Percentiles rank a stretch among this genome's conserved stretches.
Evolutionary conservation across 2,888 invertebrate species (phyloP).

Genomic region (Plagodis pulveraria): DNA sequence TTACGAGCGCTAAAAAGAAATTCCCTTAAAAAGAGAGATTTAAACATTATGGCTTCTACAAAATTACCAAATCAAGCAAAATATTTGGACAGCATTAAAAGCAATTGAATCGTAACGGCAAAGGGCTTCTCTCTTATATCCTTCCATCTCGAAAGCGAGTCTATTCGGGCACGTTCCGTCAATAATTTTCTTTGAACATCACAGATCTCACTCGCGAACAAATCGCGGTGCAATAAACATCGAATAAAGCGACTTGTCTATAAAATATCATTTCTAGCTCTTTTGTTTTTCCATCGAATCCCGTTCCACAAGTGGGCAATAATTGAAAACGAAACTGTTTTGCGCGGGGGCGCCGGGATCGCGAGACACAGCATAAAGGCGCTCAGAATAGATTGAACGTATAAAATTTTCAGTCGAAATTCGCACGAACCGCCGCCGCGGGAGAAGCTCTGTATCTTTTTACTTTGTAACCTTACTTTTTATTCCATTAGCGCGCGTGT

Average conservation of each 20-base stretch:
- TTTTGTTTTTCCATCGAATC: constrained; percentile 80
- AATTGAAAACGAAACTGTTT: constrained; percentile 84
- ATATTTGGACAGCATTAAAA: constrained; percentile 55
- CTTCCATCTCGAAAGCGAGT: constrained; percentile 57
- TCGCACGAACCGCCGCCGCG: constrained; percentile 80
- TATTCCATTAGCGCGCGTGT: constrained; percentile 84
- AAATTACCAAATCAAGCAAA: constrained; percentile 47
- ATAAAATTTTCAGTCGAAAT: constrained; percentile 85
- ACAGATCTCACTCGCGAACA: constrained; percentile 76
- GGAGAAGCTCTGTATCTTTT: constrained; percentile 82
- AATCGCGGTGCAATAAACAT: constrained; percentile 82
- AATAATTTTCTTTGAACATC: constrained; percentile 82
- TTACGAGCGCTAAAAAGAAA: constrained; percentile 63
- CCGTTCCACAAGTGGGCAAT: constrained; percentile 85
- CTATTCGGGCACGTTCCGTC: constrained; percentile 78
- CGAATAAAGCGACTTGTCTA: constrained; percentile 78
- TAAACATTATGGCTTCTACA: constrained; percentile 44
- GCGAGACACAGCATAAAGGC: constrained; percentile 82
- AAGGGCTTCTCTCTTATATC: constrained; percentile 57
- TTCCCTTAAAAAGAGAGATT: constrained; percentile 55
- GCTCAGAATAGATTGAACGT: constrained; percentile 83
- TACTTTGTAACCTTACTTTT: constrained; percentile 85
- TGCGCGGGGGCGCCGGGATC: constrained; percentile 71
- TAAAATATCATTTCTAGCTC: constrained; percentile 82
- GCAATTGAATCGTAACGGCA: constrained; percentile 56